Evolutionary conservation across 2,888 invertebrate genomes (phyloP).

Genomic region (Diogma glabrata): DNA sequence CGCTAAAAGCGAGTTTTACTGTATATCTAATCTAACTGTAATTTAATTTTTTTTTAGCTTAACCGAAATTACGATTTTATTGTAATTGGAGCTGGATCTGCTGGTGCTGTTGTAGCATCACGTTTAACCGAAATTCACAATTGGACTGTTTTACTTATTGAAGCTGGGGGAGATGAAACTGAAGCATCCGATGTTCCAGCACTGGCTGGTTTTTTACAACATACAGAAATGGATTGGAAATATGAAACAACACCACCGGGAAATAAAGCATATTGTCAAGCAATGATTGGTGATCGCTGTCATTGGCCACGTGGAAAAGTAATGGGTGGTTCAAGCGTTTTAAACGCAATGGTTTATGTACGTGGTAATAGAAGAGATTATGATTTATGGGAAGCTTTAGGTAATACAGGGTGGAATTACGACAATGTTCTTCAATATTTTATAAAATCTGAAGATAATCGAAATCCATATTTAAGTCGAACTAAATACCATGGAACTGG

Average conservation of each 20-base stretch:
- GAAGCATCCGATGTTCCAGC: conserved; percentile 82
- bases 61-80: conserved; percentile 74
- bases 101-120: conserved; percentile 79
- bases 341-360: conserved; percentile 88
- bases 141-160: conserved; percentile 72
- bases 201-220: conserved; percentile 70
- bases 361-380: conserved; percentile 80
- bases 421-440: conserved; percentile 73
- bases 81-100: conserved; percentile 78
- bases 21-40: background rate
- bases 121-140: conserved; percentile 67
- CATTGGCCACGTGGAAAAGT: conserved; percentile 91
- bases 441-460: conserved; percentile 76
- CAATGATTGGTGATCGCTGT: conserved; percentile 77
- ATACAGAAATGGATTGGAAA: conserved; percentile 84
- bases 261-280: conserved; percentile 70
- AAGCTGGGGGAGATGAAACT: conserved; percentile 80
- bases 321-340: conserved; percentile 74
- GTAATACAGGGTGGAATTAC: conserved; percentile 81
- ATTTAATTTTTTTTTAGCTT: conserved; percentile 41
- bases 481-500: conserved; percentile 67
- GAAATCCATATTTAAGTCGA: conserved; percentile 66
- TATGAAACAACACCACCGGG: conserved; percentile 73
- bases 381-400: conserved; percentile 72
- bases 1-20: too few species aligned